A percentile compares a stretch with the other conserved stretches of the same genome.
Conservation (phyloP, 1,140 invertebrate genomes). For the Panagrolaimus sp. region DNA sequence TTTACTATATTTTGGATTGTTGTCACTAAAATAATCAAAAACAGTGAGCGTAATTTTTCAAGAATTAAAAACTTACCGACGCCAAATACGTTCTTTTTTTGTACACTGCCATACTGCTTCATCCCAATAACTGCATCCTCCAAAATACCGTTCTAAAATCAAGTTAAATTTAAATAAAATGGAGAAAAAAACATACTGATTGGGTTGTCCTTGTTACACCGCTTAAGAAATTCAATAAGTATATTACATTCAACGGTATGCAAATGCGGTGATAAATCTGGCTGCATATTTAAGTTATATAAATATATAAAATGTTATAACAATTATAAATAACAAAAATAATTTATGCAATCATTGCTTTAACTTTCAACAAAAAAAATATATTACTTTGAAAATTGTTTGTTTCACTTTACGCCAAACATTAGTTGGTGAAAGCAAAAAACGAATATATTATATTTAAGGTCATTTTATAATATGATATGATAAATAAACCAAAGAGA, state of each 20-base stretch:
- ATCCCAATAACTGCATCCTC: conserved; percentile 51
- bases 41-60: not conserved
- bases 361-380: too few relatives aligned
- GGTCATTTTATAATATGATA: too few relatives aligned
- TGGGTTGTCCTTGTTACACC: conserved; percentile 64
- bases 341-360: too few relatives aligned
- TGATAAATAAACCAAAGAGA: too few relatives aligned
- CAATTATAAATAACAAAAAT: too few relatives aligned
- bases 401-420: too few relatives aligned
- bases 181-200: conserved; percentile 20
- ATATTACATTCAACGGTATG: conserved; percentile 65
- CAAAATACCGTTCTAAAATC: conserved; percentile 27
- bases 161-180: conserved; percentile 20
- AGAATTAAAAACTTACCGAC: conserved; percentile 33
- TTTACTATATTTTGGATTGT: conserved; percentile 49
- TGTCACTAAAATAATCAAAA: conserved; percentile 35
- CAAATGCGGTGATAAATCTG: conserved; percentile 59
- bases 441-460: too few relatives aligned
- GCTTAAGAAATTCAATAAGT: conserved; percentile 65
- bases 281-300: conserved; percentile 42
- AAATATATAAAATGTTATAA: too few relatives aligned
- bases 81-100: conserved; percentile 51
- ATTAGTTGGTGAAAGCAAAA: too few relatives aligned
- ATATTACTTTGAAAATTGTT: too few relatives aligned
- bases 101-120: conserved; percentile 54